These are phyloP conservation scores for Ochropleura plecta DNA, from an alignment of 2,888 invertebrate genomes.

Conservation along the genomic window DNA sequence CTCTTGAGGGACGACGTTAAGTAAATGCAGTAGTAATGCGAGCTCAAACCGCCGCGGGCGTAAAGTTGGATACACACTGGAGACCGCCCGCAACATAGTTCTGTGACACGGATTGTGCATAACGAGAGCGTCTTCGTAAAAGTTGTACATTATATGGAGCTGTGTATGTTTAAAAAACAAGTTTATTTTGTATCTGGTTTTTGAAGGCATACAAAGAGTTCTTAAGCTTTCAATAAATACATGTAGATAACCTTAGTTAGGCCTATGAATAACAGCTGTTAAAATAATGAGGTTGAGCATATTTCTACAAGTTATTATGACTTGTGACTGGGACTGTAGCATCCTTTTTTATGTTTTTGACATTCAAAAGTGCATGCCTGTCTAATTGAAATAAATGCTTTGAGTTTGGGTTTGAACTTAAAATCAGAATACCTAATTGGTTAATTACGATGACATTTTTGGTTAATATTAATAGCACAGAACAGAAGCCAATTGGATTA, in stretches of 20 bases:
- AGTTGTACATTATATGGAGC: slow-evolving; percentile 43
- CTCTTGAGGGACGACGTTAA: slow-evolving; percentile 51
- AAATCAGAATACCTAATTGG: neutral
- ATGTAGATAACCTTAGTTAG: neutral
- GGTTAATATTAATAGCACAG: slow-evolving; percentile 15
- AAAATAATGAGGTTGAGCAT: too few relatives aligned
- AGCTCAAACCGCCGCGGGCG: slow-evolving; percentile 46
- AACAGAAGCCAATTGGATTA: slow-evolving; percentile 31
- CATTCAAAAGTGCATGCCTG: too few relatives aligned
- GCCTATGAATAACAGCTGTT: neutral
- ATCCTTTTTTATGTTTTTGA: too few relatives aligned
- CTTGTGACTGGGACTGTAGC: too few relatives aligned
- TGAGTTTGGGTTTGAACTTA: neutral
- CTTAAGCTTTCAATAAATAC: neutral
- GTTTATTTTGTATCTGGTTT: neutral
- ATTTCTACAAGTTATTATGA: too few relatives aligned
- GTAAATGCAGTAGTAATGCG: slow-evolving; percentile 62
- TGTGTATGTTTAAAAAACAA: slow-evolving; percentile 19
- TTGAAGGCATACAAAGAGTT: neutral
- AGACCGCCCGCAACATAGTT: slow-evolving; percentile 41
- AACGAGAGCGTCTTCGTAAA: slow-evolving; percentile 52
- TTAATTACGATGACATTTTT: slow-evolving; percentile 27
- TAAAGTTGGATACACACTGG: slow-evolving; percentile 57
- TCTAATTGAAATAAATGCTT: too few relatives aligned
- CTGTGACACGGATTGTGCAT: slow-evolving; percentile 58